Conservation (phyloP, 2,113 vertebrate species). For the Colistium nudipinnis region DNA sequence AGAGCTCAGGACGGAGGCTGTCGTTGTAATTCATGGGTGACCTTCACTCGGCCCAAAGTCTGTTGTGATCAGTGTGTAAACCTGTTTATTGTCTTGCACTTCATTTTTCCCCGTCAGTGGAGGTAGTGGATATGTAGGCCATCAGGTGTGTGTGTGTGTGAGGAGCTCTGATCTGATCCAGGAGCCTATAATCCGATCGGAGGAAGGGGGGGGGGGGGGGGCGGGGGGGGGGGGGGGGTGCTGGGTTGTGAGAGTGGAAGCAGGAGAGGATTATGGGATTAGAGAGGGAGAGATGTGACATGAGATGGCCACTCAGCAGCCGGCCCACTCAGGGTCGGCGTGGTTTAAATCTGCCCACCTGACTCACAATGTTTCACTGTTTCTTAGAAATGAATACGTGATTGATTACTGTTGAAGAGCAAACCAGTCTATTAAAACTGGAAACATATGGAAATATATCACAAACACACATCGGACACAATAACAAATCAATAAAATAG, state of each 20-base stretch:
- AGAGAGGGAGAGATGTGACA: slow-evolving; percentile 49
- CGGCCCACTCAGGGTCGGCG: not conserved
- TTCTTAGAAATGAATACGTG: too few relatives aligned
- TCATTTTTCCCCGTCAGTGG: slow-evolving; percentile 1
- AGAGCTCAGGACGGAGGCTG: not conserved
- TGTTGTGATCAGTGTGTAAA: slow-evolving; percentile 7
- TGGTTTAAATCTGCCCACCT: not conserved
- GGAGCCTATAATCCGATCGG: slow-evolving; percentile 59
- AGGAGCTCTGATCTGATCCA: slow-evolving; percentile 32
- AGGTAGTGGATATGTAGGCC: slow-evolving; percentile 54
- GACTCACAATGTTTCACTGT: not conserved
- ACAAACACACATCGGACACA: not conserved
- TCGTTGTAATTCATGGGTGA: not conserved
- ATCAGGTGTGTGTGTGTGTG: slow-evolving; percentile 26
- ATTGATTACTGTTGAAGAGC: too few relatives aligned
- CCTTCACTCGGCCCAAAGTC: slow-evolving; percentile 6
- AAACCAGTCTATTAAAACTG: too few relatives aligned
- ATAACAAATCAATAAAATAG: too few relatives aligned
- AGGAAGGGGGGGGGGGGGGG: not conserved
- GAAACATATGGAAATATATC: not conserved
- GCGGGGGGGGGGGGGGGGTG: not conserved
- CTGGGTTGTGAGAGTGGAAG: slow-evolving; percentile 50
- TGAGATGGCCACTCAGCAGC: slow-evolving; percentile 69
- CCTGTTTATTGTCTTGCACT: slow-evolving; percentile 14
- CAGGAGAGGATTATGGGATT: slow-evolving; percentile 68